Percentiles rank a stretch among this genome's conserved stretches.
Evolutionary conservation across 1,140 invertebrate genomes (phyloP).

Genomic region (Diabrotica virgifera): DNA sequence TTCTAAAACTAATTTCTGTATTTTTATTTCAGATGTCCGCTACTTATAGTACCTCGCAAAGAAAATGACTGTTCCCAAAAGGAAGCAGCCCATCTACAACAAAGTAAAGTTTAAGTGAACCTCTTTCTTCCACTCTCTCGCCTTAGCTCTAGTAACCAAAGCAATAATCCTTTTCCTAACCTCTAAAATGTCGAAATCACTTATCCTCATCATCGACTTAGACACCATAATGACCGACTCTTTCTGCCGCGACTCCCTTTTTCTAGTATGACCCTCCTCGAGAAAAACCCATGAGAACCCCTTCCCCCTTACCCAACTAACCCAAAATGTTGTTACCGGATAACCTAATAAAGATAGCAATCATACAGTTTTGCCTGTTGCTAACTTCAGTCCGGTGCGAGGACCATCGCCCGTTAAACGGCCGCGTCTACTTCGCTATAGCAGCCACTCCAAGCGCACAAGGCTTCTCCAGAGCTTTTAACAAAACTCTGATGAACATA

Average conservation of each 20-base stretch:
- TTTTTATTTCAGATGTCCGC: constrained; percentile 30
- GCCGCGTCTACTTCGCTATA: constrained; percentile 44
- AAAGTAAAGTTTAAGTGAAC: constrained; percentile 33
- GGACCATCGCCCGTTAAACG: constrained; percentile 16
- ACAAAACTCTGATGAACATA: constrained; percentile 46
- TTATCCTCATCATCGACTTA: constrained; percentile 47
- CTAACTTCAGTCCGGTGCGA: constrained; percentile 25
- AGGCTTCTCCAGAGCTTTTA: constrained; percentile 43
- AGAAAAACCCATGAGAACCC: constrained; percentile 20
- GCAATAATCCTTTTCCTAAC: constrained; percentile 25
- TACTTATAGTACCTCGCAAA: neutral
- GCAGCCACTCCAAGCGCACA: constrained; percentile 39
- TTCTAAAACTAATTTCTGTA: neutral
- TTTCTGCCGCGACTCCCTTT: neutral
- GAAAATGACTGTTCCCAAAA: constrained; percentile 31
- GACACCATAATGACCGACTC: constrained; percentile 44
- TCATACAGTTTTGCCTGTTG: constrained; percentile 29
- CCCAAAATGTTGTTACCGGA: constrained; percentile 28
- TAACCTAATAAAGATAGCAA: constrained; percentile 28
- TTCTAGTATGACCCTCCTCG: constrained; percentile 14
- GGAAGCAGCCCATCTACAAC: constrained; percentile 31
- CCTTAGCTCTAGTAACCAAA: constrained; percentile 23
- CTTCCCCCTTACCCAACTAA: constrained; percentile 26
- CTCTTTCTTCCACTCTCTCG: constrained; percentile 8
- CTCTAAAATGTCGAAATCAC: constrained; percentile 42